A percentile compares a stretch with the other conserved stretches of the same genome.
Evolutionary conservation across 1,140 invertebrate species (phyloP).

Genomic region (Artemia franciscana): DNA sequence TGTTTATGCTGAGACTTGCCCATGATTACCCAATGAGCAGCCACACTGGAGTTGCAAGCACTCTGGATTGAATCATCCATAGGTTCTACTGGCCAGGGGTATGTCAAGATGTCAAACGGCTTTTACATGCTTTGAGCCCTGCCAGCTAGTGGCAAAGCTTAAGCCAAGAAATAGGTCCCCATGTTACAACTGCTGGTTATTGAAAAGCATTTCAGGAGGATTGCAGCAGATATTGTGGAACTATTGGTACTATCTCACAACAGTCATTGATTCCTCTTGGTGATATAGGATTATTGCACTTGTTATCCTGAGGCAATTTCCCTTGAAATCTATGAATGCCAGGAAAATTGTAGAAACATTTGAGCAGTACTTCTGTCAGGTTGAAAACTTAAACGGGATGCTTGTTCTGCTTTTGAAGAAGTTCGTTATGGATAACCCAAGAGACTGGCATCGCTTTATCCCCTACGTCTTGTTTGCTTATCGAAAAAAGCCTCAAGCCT

Average conservation of each 20-base stretch:
- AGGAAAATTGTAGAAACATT: constrained; percentile 14
- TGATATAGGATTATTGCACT: constrained; percentile 16
- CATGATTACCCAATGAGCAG: background rate
- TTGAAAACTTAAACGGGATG: constrained; percentile 15
- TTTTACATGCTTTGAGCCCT: constrained; percentile 8
- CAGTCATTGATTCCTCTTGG: constrained; percentile 15
- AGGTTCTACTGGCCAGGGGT: constrained; percentile 11
- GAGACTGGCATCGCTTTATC: background rate
- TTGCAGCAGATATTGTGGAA: constrained; percentile 11
- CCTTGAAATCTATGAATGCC: constrained; percentile 15
- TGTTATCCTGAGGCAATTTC: constrained; percentile 15
- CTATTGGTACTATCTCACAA: constrained; percentile 6
- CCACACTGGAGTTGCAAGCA: constrained; percentile 10
- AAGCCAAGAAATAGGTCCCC: constrained; percentile 3
- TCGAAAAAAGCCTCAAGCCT: constrained; percentile 14
- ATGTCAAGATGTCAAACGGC: constrained; percentile 8
- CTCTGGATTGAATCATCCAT: constrained; percentile 2
- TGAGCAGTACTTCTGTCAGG: constrained; percentile 14
- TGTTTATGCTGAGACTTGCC: background rate
- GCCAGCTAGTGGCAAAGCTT: constrained; percentile 9
- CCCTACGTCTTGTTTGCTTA: background rate
- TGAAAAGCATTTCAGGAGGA: constrained; percentile 3
- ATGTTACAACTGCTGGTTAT: background rate
- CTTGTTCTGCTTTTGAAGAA: constrained; percentile 10
- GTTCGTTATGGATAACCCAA: background rate